Percentiles rank a stretch among this genome's conserved stretches.
These are phyloP conservation scores for Tanytarsus gracilentus DNA, from an alignment of 2,888 invertebrate species.

Conservation along the genomic window DNA sequence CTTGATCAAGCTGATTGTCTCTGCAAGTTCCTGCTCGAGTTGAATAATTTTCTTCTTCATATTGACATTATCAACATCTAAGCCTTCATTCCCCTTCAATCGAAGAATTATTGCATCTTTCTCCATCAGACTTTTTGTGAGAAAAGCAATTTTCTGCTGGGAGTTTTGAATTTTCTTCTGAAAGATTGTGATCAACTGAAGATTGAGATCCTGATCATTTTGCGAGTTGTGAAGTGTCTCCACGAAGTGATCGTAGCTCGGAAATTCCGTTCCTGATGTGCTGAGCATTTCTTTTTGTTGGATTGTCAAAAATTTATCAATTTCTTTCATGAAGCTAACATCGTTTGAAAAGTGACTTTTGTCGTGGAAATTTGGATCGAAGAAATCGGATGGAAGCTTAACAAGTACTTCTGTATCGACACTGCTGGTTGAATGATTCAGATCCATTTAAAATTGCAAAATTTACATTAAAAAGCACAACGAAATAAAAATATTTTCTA, in stretches of 20 bases:
- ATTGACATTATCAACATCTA: constrained; percentile 41
- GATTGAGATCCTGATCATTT: constrained; percentile 41
- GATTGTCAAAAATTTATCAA: constrained; percentile 37
- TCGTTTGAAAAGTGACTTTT: constrained; percentile 26
- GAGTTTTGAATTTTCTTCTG: constrained; percentile 65
- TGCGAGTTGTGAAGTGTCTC: constrained; percentile 44
- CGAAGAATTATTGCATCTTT: constrained; percentile 62
- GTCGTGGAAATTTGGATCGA: constrained; percentile 3
- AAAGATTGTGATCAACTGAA: constrained; percentile 64
- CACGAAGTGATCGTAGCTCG: constrained; percentile 54
- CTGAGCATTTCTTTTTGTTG: constrained; percentile 1
- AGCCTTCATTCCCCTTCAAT: constrained; percentile 42
- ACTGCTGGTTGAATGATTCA: not conserved
- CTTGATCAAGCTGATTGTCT: constrained; percentile 59
- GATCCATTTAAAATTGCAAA: constrained; percentile 15
- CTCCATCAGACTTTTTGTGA: constrained; percentile 63
- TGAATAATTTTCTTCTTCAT: constrained; percentile 48
- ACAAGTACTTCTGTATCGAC: constrained; percentile 15
- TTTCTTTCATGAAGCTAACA: constrained; percentile 37
- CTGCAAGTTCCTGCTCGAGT: constrained; percentile 62
- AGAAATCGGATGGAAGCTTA: constrained; percentile 18
- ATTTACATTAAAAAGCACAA: no score
- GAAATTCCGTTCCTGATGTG: constrained; percentile 35
- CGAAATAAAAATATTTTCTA: no score
- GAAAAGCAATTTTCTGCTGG: constrained; percentile 70